Percentiles rank a stretch among this genome's conserved stretches.
phyloP scores from a whole-genome alignment of 2,888 invertebrate species.

The Cheilosia urbana region DNA sequence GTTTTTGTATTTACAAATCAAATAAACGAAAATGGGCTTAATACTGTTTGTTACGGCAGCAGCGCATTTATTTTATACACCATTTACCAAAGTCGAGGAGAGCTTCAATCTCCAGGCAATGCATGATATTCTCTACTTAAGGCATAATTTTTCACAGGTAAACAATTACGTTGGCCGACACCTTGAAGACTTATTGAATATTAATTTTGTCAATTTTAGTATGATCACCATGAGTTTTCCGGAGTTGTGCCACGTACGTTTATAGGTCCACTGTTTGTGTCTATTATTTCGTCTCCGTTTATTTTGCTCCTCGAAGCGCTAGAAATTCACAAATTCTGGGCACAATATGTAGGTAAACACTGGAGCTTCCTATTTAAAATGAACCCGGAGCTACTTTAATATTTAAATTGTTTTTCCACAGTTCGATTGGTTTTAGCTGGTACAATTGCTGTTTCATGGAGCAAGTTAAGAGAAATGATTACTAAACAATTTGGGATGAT shows the following conservation, averaged over 20 bases:
- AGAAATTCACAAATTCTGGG: constrained; percentile 92
- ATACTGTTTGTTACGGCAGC: constrained; percentile 90
- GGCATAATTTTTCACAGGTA: constrained; percentile 93
- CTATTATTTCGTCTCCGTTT: constrained; percentile 91
- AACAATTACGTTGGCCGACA: constrained; percentile 52
- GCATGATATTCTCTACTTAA: constrained; percentile 97
- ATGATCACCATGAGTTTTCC: constrained; percentile 98
- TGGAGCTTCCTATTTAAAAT: neutral
- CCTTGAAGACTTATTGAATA: neutral
- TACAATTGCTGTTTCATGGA: constrained; percentile 90
- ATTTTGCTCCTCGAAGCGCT: constrained; percentile 88
- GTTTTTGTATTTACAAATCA: neutral
- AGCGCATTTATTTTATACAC: constrained; percentile 93
- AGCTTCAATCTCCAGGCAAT: constrained; percentile 99
- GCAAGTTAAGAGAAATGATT: constrained; percentile 89
- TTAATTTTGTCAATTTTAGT: constrained; percentile 86
- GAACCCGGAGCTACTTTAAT: neutral
- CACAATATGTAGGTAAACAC: constrained; percentile 93
- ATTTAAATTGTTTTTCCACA: constrained; percentile 84
- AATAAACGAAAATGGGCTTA: constrained; percentile 86
- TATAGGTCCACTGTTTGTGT: constrained; percentile 94
- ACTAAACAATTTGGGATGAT: constrained; percentile 90
- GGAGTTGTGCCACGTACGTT: constrained; percentile 99
- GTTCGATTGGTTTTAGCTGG: constrained; percentile 92
- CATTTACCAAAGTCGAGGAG: constrained; percentile 99